Percentiles rank a stretch among this genome's conserved stretches.
Evolutionary conservation across 2,797 vertebrate genomes (phyloP).

Genomic region (Oreochromis grahami): DNA sequence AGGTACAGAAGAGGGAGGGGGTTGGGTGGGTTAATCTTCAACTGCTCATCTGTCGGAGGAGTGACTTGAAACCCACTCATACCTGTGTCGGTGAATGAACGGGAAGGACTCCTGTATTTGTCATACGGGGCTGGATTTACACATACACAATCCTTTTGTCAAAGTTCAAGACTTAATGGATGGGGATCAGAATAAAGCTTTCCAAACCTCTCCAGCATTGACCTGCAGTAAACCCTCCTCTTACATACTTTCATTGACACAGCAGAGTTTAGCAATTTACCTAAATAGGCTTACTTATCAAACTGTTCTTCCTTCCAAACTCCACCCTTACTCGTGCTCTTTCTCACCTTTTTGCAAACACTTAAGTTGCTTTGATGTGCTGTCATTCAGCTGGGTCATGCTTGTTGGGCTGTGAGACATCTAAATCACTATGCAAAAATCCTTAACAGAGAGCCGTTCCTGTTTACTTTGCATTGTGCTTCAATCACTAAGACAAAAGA

Average conservation of each 20-base stretch:
- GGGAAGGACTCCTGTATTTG: background rate
- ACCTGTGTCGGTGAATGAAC: background rate
- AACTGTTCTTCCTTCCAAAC: conserved; percentile 51
- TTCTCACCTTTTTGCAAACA: conserved; percentile 41
- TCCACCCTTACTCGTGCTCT: conserved; percentile 16
- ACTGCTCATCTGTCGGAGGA: background rate
- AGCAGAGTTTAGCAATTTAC: conserved; percentile 61
- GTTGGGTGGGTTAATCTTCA: conserved; percentile 30
- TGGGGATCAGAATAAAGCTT: background rate
- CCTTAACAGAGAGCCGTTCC: background rate
- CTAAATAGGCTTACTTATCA: conserved; percentile 69
- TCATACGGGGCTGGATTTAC: background rate
- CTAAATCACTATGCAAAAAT: background rate
- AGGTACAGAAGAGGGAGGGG: conserved; percentile 45
- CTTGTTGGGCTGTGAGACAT: background rate
- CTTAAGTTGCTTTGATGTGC: conserved; percentile 20
- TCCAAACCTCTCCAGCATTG: conserved; percentile 34
- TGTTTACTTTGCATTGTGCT: background rate
- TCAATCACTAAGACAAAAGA: background rate
- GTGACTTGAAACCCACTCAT: background rate
- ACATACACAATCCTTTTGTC: background rate
- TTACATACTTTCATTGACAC: conserved; percentile 53
- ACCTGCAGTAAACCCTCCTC: conserved; percentile 28
- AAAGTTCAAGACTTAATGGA: background rate
- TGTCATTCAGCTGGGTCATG: background rate